These are phyloP conservation scores for Leptoteleia sp. DNA, from an alignment of 1,140 invertebrate species.

Conservation along the genomic window DNA sequence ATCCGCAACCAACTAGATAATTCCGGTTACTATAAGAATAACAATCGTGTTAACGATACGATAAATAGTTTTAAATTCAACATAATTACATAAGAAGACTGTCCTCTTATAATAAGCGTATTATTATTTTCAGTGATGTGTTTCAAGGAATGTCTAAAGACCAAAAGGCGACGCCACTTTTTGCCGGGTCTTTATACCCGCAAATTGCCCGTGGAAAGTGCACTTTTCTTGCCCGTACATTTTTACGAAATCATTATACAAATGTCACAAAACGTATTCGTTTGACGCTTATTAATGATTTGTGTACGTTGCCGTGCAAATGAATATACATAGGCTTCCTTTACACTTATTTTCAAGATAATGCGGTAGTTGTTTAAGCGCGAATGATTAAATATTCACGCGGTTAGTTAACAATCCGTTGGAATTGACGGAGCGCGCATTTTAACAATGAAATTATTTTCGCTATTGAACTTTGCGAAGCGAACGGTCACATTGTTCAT, in stretches of 20 bases:
- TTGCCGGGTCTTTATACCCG: conserved; percentile 17
- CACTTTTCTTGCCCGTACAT: not conserved
- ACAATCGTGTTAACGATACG: too few relatives aligned
- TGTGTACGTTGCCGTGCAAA: conserved; percentile 20
- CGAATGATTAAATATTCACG: conserved; percentile 45
- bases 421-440: conserved; percentile 9
- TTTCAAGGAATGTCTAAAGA: too few relatives aligned
- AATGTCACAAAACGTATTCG: conserved; percentile 49
- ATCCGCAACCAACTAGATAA: too few relatives aligned
- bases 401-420: conserved; percentile 16
- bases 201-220: conserved; percentile 31
- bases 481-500: too few relatives aligned
- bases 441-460: conserved; percentile 40
- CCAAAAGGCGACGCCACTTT: conserved; percentile 4
- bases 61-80: too few relatives aligned
- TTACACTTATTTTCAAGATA: conserved; percentile 28
- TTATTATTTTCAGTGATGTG: too few relatives aligned
- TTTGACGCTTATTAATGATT: conserved; percentile 49
- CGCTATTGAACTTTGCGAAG: conserved; percentile 30
- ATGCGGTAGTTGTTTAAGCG: conserved; percentile 19
- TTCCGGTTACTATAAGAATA: too few relatives aligned
- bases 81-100: too few relatives aligned
- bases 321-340: not conserved
- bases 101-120: too few relatives aligned
- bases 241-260: conserved; percentile 28